phyloP scores from a whole-genome alignment of 2,888 invertebrate species.

The Noctua fimbriata region DNA sequence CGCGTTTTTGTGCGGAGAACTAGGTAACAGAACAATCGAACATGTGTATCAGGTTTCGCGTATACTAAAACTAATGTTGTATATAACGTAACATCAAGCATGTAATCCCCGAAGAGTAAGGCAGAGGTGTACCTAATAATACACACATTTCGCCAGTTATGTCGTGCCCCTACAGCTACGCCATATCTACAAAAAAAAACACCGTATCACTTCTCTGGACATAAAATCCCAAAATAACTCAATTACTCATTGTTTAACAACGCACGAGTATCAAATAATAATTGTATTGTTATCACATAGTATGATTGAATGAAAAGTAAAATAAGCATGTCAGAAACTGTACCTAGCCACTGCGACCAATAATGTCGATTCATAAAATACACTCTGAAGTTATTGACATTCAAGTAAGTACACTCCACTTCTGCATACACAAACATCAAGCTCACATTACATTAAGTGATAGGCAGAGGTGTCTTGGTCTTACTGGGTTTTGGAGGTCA shows the following conservation, averaged over 20 bases:
- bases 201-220: background rate
- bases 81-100: background rate
- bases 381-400: constrained; percentile 71
- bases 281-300: background rate
- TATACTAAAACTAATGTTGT: too few relatives aligned
- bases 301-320: constrained; percentile 37
- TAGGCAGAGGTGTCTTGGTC: background rate
- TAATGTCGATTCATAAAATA: constrained; percentile 60
- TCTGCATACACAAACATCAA: background rate
- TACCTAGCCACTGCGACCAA: background rate
- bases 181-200: background rate
- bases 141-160: background rate
- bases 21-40: too few relatives aligned
- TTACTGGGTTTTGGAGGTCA: too few relatives aligned
- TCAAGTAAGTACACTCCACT: constrained; percentile 70
- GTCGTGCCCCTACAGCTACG: background rate
- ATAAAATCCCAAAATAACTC: background rate
- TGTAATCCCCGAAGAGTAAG: background rate
- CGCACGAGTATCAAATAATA: background rate
- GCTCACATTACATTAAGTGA: background rate
- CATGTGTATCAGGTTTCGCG: too few relatives aligned
- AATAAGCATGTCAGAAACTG: constrained; percentile 53
- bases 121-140: background rate
- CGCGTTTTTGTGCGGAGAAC: too few relatives aligned
- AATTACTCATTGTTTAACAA: background rate